Conservation (phyloP, 2,113 vertebrate species). For the Heloderma charlesbogerti region DNA sequence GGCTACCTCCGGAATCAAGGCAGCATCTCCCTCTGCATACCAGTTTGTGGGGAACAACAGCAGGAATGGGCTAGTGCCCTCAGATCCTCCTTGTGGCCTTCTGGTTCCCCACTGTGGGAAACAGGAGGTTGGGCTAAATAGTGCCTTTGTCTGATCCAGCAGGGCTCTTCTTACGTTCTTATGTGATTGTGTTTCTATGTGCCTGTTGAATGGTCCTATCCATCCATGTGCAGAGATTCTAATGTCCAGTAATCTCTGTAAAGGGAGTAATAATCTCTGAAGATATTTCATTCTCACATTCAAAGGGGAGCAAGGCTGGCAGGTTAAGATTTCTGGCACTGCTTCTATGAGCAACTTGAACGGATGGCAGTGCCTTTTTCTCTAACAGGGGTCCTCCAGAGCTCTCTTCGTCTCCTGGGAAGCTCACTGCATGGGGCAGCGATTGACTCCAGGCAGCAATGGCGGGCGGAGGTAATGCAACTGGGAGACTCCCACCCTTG, state of each 20-base stretch:
- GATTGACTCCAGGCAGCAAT: constrained; percentile 61
- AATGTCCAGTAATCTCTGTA: constrained; percentile 30
- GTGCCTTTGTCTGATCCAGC: background rate
- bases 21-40: background rate
- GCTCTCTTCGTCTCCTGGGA: constrained; percentile 48
- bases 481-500: constrained; percentile 63
- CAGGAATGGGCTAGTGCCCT: background rate
- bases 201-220: background rate
- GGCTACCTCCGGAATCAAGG: background rate
- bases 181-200: background rate
- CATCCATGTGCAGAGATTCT: constrained; percentile 45
- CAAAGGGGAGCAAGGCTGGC: constrained; percentile 67
- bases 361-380: constrained; percentile 66
- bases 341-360: constrained; percentile 35
- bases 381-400: constrained; percentile 51
- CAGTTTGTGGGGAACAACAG: background rate
- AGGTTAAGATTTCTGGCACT: constrained; percentile 60
- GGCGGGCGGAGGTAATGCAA: background rate
- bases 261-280: constrained; percentile 72
- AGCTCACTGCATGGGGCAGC: constrained; percentile 5
- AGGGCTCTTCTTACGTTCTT: background rate
- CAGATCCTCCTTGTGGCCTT: background rate
- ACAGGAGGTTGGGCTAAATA: background rate
- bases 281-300: constrained; percentile 76
- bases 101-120: too few species aligned